These are phyloP conservation scores for Muntiacus muntjak DNA, from an alignment of 2,113 vertebrate genomes.

Conservation along the genomic window DNA sequence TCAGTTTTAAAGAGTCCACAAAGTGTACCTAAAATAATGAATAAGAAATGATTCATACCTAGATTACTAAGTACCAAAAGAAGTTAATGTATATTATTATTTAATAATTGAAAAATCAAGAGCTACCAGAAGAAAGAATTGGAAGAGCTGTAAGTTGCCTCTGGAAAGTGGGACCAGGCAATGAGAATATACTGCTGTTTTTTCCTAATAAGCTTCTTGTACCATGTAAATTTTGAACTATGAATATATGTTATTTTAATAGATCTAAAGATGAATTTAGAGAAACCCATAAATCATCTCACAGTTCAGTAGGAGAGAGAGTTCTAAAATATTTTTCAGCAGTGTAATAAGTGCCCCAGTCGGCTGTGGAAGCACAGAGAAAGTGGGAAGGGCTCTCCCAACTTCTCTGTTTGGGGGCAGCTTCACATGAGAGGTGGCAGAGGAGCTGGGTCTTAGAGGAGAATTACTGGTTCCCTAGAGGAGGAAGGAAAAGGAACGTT, in stretches of 20 bases:
- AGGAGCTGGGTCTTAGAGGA: not conserved
- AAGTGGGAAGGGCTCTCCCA: not conserved
- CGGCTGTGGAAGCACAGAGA: not conserved
- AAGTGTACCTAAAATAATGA: not conserved
- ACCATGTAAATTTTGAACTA: not conserved
- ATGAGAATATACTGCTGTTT: not conserved
- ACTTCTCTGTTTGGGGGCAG: not conserved
- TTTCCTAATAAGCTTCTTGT: not conserved
- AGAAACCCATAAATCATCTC: not conserved
- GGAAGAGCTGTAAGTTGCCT: not conserved
- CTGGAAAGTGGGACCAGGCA: not conserved
- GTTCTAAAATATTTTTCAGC: not conserved
- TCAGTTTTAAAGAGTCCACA: not conserved
- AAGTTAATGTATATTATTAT: not conserved
- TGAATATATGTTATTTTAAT: not conserved
- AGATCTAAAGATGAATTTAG: not conserved
- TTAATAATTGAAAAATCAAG: not conserved
- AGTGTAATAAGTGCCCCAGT: not conserved
- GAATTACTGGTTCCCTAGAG: not conserved
- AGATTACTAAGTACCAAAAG: not conserved
- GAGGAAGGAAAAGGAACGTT: not conserved
- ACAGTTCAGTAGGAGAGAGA: not conserved
- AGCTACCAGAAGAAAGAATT: not conserved
- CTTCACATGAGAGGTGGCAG: not conserved
- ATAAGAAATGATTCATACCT: not conserved